Base-by-base conservation (phyloP, 2,888 invertebrate genomes). In the Drosophila colorata region DNA sequence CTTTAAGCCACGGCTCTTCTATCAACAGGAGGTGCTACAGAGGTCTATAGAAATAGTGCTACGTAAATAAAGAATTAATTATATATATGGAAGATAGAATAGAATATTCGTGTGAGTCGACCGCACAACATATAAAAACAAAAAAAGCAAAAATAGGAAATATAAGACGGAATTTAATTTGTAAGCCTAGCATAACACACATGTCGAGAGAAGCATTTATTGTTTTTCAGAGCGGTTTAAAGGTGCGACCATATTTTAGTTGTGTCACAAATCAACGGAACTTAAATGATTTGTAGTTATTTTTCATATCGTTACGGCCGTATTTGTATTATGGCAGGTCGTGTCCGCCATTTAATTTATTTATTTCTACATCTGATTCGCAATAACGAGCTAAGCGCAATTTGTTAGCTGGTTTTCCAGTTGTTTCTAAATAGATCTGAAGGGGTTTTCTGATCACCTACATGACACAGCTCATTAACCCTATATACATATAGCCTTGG, bases 261-360 rank as follows among this genome's bases (percentile, higher is more conserved):
- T 35, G 2, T 7, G 14, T 2, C 35, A 6, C n/a, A 35, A 35
- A 35, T 14, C n/a, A 35, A 35, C 35, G 18, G 28, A 23, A 52
- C 9, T 41, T 41, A n/a, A 28, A 35, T 48, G 41, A 60, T 60
- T 65, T 53, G 14, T 47, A 20, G 40, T 28, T 40, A 35, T 58
- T 55, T 48, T 9, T 48, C 40, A 47, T 35, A 52, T 49, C 14
- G 37, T 58, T 52, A 20, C 40, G 28, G 48, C 23, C 14, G 18
- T 43, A 41, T 63, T 46, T 16, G 33, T 49, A 57, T 69, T 73
- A 74, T 47, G 56, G 74, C 69, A 73, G 73, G 74, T 74, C 73
- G 55, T 40, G 74, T 52, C 61, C 49, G 14, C 23, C 35, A 53
- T 55, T 23, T 33, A 28, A 58, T 44, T 38, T 56, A 31, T 18